phyloP scores from a whole-genome alignment of 2,888 invertebrate species.

The Eumerus sabulonum region DNA sequence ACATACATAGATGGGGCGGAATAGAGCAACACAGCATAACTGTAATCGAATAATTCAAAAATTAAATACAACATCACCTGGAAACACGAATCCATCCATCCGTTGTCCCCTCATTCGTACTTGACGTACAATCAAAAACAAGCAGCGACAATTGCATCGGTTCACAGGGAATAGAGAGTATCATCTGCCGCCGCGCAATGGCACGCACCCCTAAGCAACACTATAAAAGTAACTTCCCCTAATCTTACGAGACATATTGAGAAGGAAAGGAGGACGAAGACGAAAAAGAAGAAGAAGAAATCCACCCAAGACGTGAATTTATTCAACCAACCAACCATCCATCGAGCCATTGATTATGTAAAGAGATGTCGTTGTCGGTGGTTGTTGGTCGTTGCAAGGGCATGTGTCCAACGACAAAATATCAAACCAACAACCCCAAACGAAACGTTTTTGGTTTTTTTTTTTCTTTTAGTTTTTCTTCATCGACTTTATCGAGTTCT shows the following conservation, averaged over 20 bases:
- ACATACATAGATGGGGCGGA: too few relatives aligned
- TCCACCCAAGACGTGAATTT: constrained; percentile 64
- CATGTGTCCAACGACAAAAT: constrained; percentile 56
- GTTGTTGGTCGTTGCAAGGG: constrained; percentile 39
- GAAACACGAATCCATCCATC: constrained; percentile 10
- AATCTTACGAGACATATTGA: constrained; percentile 38
- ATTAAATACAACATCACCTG: constrained; percentile 64
- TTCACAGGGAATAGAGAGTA: constrained; percentile 47
- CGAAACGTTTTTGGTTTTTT: constrained; percentile 30
- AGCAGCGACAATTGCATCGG: constrained; percentile 64
- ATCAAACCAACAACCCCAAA: constrained; percentile 58
- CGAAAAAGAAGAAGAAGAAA: constrained; percentile 38
- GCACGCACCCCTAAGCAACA: constrained; percentile 66
- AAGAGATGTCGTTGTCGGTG: constrained; percentile 57
- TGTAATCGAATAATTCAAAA: constrained; percentile 58
- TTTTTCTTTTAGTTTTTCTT: constrained; percentile 15
- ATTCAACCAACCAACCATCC: constrained; percentile 52
- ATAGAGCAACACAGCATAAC: neutral
- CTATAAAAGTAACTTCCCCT: constrained; percentile 48
- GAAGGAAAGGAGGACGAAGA: too few relatives aligned
- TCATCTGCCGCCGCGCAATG: constrained; percentile 58
- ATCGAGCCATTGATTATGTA: constrained; percentile 66
- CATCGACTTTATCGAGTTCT: too few relatives aligned
- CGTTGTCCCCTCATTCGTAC: neutral
- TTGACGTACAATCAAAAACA: constrained; percentile 18